These are phyloP conservation scores for Saccostrea cuccullata DNA, from an alignment of 1,140 invertebrate species.

Conservation along the genomic window DNA sequence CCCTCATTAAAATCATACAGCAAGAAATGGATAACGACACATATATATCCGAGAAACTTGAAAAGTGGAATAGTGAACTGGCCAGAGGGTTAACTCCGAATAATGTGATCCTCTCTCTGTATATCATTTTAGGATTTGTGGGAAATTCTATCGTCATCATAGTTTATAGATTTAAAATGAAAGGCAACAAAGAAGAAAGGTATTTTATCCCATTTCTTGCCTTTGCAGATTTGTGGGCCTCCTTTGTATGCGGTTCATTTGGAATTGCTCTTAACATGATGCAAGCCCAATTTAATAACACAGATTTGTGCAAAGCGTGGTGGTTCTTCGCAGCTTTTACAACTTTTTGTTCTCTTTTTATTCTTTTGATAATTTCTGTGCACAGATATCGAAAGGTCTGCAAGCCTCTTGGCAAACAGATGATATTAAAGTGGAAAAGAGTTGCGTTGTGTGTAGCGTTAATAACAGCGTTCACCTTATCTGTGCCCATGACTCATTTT, in stretches of 20 bases:
- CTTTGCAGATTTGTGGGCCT: slow-evolving; percentile 40
- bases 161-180: slow-evolving; percentile 48
- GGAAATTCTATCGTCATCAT: slow-evolving; percentile 51
- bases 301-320: slow-evolving; percentile 38
- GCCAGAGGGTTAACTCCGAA: slow-evolving; percentile 35
- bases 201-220: slow-evolving; percentile 56
- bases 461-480: neutral
- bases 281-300: slow-evolving; percentile 43
- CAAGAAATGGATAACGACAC: neutral
- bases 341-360: slow-evolving; percentile 31
- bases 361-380: slow-evolving; percentile 37
- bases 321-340: slow-evolving; percentile 47
- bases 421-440: slow-evolving; percentile 30
- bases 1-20: neutral
- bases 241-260: slow-evolving; percentile 43
- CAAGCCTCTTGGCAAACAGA: slow-evolving; percentile 40
- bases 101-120: slow-evolving; percentile 51
- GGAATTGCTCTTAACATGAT: slow-evolving; percentile 50
- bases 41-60: neutral
- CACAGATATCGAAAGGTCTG: slow-evolving; percentile 41
- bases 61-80: slow-evolving; percentile 47
- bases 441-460: slow-evolving; percentile 2
- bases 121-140: slow-evolving; percentile 43
- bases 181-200: slow-evolving; percentile 49
- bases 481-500: slow-evolving; percentile 32